Conservation (phyloP, 2,888 invertebrate species). For the Acronicta leporina region DNA sequence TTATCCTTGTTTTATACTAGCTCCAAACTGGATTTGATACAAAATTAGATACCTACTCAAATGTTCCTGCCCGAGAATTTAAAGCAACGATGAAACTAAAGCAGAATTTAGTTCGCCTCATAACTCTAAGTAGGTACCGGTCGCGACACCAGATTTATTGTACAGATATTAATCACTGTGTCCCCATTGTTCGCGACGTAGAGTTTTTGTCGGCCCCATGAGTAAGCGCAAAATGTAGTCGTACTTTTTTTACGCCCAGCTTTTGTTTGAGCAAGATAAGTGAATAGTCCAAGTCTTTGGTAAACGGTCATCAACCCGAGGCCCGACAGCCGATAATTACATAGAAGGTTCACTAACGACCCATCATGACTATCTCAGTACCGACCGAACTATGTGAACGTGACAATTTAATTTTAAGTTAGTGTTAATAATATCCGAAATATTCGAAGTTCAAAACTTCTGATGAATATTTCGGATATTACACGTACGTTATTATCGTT, state of each 20-base stretch:
- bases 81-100: conserved; percentile 28
- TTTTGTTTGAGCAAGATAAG: conserved; percentile 86
- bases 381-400: conserved; percentile 44
- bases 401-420: conserved; percentile 61
- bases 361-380: conserved; percentile 62
- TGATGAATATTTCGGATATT: too few relatives aligned
- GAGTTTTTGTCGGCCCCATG: conserved; percentile 70
- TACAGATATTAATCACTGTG: conserved; percentile 80
- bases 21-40: conserved; percentile 2
- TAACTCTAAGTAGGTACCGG: conserved; percentile 17
- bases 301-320: conserved; percentile 80
- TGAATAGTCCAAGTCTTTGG: conserved; percentile 77
- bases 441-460: conserved; percentile 39
- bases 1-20: too few relatives aligned
- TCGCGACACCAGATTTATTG: conserved; percentile 61
- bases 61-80: conserved; percentile 3
- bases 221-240: conserved; percentile 80
- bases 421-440: conserved; percentile 45
- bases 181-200: conserved; percentile 77
- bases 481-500: too few relatives aligned
- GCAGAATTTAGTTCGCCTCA: conserved; percentile 33
- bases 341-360: conserved; percentile 76
- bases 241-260: conserved; percentile 68
- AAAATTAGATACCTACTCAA: conserved; percentile 9
- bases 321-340: conserved; percentile 75